These are phyloP conservation scores for Nothoprocta perdicaria DNA, from an alignment of 2,113 vertebrate species.

Conservation along the genomic window DNA sequence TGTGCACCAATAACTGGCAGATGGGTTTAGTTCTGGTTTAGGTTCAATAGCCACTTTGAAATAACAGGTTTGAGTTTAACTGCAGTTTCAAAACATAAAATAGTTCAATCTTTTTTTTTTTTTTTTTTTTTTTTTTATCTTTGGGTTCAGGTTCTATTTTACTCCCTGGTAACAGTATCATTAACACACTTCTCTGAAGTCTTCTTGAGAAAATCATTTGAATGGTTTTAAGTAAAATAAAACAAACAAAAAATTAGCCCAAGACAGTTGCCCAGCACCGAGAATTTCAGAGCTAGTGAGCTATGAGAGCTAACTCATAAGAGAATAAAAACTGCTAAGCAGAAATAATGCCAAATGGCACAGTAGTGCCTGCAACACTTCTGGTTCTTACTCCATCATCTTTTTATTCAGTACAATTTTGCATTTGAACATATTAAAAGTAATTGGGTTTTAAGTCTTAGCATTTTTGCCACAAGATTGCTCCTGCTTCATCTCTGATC, in stretches of 20 bases:
- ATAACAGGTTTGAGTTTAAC: neutral
- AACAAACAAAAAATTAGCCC: neutral
- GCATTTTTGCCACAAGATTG: neutral
- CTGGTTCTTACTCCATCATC: neutral
- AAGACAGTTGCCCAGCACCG: neutral
- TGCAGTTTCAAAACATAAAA: neutral
- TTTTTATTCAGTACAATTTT: neutral
- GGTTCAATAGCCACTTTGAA: neutral
- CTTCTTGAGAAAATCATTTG: neutral
- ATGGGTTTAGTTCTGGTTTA: neutral
- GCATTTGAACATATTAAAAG: neutral
- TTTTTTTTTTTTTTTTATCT: neutral
- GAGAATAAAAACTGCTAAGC: neutral
- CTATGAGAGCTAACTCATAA: neutral
- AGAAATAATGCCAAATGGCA: neutral
- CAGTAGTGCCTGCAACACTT: neutral
- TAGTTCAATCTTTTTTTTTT: neutral
- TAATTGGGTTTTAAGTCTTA: neutral
- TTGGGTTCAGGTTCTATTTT: neutral
- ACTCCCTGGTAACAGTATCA: neutral
- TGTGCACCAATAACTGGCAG: neutral
- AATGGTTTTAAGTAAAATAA: neutral
- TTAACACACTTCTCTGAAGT: neutral
- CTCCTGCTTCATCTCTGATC: neutral
- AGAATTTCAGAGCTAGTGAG: neutral